Evolutionary conservation across 2,888 invertebrate genomes (phyloP), one percentile per base, ranked within the genome.

Genomic region (Galerucella nymphaeae): DNA sequence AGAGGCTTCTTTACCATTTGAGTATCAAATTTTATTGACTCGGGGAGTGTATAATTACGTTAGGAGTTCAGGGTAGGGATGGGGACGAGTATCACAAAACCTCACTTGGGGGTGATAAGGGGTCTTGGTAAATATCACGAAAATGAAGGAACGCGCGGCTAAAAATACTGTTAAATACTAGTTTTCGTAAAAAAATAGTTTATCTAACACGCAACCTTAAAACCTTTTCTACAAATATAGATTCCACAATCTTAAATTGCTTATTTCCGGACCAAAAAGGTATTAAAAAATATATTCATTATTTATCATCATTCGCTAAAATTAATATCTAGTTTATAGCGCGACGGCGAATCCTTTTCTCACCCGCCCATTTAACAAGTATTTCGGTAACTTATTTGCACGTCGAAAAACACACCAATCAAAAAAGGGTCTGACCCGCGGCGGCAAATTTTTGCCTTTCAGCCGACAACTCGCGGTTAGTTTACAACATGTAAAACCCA

Each of bases 391-490:
- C 65, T 72, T 66, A 73, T 75, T 75, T 75, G 75, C 71, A 75
- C 73, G 66, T 71, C 57, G 66, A 41, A 50, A 71, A 73, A 73
- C 59, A 70, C 67, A 69, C 59, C 59, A 53, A 63, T 75, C 76
- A 63, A 67, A 76, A 79, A 78, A 75, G 78, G 67, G 50, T 50
- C 18, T 50, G 59, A 76, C 79, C 78, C 69, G 65, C 70, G 57
- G 70, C 68, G n/a, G 16, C 30, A 38, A 38, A 69, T 62, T 62
- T 41, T 18, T 38, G 42, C 61, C 42, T 41, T 42, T 42, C 61
- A 62, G 42, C 42, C 61, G 41, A 62, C 42, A 62, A 42, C 50
- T 64, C 59, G 20, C 66, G 58, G 66, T 66, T 58, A 58, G 67
- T 67, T 67, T 20, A 67, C 38, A 48, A 61, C 59, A 59, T 66